phyloP scores from a whole-genome alignment of 2,888 invertebrate species.

The Ochropacha duplaris region DNA sequence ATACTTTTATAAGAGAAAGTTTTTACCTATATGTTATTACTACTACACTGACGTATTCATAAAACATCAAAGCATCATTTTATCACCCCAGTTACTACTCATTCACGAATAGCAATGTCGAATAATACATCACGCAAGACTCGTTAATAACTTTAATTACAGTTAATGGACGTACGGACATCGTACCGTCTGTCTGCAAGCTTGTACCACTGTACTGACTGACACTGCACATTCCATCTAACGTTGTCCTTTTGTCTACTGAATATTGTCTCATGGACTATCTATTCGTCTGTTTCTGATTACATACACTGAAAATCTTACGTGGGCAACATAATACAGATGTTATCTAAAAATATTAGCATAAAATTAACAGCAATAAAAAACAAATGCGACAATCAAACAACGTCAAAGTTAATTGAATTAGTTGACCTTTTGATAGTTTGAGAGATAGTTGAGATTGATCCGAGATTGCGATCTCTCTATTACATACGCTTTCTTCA shows the following conservation, averaged over 20 bases:
- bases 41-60: neutral
- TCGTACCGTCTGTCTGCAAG: constrained; percentile 18
- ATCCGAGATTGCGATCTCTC: neutral
- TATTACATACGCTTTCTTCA: constrained; percentile 11
- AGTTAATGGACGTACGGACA: constrained; percentile 40
- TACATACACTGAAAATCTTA: neutral
- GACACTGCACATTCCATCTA: too few relatives aligned
- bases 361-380: neutral
- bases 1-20: too few relatives aligned
- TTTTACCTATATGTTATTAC: too few relatives aligned
- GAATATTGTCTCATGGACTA: too few relatives aligned
- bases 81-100: constrained; percentile 23
- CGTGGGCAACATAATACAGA: neutral
- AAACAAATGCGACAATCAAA: neutral
- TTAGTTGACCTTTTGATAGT: neutral
- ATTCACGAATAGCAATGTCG: constrained; percentile 24
- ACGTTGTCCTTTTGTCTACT: too few relatives aligned
- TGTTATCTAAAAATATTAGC: neutral
- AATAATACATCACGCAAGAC: constrained; percentile 34
- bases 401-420: neutral
- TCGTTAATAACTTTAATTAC: constrained; percentile 55
- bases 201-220: neutral
- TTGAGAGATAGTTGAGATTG: neutral
- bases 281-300: too few relatives aligned
- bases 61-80: constrained; percentile 28